phyloP scores from a whole-genome alignment of 2,113 vertebrate species.

The Bufo gargarizans region DNA sequence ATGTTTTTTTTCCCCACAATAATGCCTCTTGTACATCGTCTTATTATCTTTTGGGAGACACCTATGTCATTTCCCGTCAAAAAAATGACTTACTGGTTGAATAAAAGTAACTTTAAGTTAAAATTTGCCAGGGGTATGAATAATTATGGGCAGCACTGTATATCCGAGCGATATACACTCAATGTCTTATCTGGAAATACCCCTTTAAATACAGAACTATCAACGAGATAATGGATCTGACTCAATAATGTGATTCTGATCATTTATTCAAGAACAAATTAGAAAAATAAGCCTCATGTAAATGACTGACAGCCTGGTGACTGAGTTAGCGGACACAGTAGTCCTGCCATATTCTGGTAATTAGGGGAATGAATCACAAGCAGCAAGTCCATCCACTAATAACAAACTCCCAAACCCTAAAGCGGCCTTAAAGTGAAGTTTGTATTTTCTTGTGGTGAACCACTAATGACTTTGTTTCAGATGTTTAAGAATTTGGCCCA shows the following conservation, averaged over 20 bases:
- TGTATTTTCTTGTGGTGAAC: conserved; percentile 43
- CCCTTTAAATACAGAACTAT: neutral
- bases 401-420: conserved; percentile 42
- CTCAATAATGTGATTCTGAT: neutral
- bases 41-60: no score
- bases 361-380: conserved; percentile 36
- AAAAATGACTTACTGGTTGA: no score
- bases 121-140: no score
- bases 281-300: neutral
- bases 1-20: no score
- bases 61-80: no score
- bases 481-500: conserved; percentile 20
- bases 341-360: neutral
- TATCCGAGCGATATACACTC: no score
- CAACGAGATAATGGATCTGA: neutral
- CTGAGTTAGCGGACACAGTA: neutral
- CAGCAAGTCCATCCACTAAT: conserved; percentile 37
- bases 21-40: no score
- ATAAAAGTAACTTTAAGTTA: no score
- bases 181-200: no score
- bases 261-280: neutral
- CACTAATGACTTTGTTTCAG: conserved; percentile 46
- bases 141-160: no score
- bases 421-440: conserved; percentile 19
- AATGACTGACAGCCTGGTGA: conserved; percentile 18